These are phyloP conservation scores for Parasteatoda tepidariorum DNA, from an alignment of 1,140 invertebrate genomes.

Conservation along the genomic window DNA sequence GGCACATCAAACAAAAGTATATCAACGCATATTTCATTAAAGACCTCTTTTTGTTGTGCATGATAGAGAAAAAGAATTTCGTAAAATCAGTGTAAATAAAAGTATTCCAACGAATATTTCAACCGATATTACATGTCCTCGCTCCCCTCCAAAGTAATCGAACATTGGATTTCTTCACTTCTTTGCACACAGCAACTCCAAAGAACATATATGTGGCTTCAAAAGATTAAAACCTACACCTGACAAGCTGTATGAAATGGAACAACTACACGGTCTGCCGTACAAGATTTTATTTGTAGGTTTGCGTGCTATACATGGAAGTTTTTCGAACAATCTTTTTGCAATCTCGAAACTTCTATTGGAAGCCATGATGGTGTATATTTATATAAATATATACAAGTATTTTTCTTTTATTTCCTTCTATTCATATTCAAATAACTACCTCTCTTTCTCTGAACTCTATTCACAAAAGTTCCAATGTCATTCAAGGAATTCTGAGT, in stretches of 20 bases:
- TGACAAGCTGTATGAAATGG: neutral
- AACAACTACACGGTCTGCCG: neutral
- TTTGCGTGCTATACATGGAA: neutral
- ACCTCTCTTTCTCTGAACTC: neutral
- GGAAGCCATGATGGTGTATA: neutral
- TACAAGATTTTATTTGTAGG: slow-evolving; percentile 19
- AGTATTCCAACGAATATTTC: slow-evolving; percentile 2
- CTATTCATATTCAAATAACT: slow-evolving; percentile 53
- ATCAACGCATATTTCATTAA: no score
- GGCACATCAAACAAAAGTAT: no score
- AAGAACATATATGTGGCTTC: slow-evolving; percentile 11
- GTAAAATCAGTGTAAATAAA: slow-evolving; percentile 18
- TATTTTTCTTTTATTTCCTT: neutral
- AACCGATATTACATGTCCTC: neutral
- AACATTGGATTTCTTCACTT: neutral
- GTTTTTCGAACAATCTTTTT: slow-evolving; percentile 41
- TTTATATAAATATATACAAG: neutral
- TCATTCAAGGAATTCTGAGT: neutral
- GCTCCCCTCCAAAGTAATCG: neutral
- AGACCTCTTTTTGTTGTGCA: no score
- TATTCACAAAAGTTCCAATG: neutral
- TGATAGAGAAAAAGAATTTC: no score
- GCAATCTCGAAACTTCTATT: slow-evolving; percentile 25
- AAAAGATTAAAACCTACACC: slow-evolving; percentile 29
- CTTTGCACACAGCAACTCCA: neutral